Evolutionary conservation across 2,797 vertebrate genomes (phyloP).

Genomic region (Cyclura pinguis): DNA sequence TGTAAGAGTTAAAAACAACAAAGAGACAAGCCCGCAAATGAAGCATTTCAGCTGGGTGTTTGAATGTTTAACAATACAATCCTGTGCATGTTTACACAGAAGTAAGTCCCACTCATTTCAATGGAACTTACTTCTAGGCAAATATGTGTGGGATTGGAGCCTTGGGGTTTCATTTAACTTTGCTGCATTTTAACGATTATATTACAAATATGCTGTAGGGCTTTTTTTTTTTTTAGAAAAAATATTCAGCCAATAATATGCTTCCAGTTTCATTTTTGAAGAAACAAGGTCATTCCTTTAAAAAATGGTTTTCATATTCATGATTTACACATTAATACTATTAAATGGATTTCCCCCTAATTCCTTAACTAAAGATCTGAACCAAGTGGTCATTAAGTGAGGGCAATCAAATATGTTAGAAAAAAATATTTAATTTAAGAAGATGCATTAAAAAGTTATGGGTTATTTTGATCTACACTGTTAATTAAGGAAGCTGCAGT

Average conservation of each 20-base stretch:
- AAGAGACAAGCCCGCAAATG: slow-evolving; percentile 74
- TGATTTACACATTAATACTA: slow-evolving; percentile 76
- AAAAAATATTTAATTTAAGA: slow-evolving; percentile 80
- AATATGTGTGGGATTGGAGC: slow-evolving; percentile 1
- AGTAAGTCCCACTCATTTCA: neutral
- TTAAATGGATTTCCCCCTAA: slow-evolving; percentile 76
- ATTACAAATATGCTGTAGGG: slow-evolving; percentile 78
- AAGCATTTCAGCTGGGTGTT: slow-evolving; percentile 73
- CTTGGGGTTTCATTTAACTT: slow-evolving; percentile 64
- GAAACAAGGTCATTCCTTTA: slow-evolving; percentile 74
- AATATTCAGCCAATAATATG: slow-evolving; percentile 62
- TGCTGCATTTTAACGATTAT: slow-evolving; percentile 74
- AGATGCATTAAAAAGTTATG: slow-evolving; percentile 77
- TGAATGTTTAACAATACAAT: slow-evolving; percentile 57
- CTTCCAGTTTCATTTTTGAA: slow-evolving; percentile 72
- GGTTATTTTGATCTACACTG: slow-evolving; percentile 78
- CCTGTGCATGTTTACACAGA: neutral
- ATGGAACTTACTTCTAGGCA: neutral
- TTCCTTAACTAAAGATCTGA: slow-evolving; percentile 78
- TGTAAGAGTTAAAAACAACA: slow-evolving; percentile 75
- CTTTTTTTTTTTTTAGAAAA: slow-evolving; percentile 39
- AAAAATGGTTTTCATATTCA: slow-evolving; percentile 73
- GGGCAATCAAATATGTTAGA: slow-evolving; percentile 76
- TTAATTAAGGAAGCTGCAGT: slow-evolving; percentile 82
- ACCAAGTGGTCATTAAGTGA: slow-evolving; percentile 76